These are phyloP conservation scores for Diploptera punctata DNA, from an alignment of 2,888 invertebrate species.

Conservation along the genomic window DNA sequence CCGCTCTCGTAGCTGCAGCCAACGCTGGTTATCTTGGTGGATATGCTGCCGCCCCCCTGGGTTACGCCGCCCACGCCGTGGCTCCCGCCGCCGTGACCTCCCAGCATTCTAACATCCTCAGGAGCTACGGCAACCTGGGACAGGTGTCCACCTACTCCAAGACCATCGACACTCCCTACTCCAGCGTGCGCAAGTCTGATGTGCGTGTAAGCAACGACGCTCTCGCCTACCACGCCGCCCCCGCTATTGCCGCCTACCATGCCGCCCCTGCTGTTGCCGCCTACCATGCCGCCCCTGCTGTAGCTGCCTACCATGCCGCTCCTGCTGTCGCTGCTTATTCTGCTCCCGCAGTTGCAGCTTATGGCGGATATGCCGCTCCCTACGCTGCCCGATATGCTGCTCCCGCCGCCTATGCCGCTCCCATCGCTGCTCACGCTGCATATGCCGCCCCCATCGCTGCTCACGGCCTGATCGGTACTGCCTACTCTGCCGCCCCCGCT, in stretches of 20 bases:
- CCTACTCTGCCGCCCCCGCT: conserved; percentile 48
- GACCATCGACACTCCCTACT: conserved; percentile 74
- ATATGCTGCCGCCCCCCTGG: conserved; percentile 37
- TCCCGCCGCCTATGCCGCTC: conserved; percentile 36
- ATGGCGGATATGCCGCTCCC: conserved; percentile 58
- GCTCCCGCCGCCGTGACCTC: conserved; percentile 58
- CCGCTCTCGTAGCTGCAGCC: conserved; percentile 48
- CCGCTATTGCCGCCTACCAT: conserved; percentile 44
- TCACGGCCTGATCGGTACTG: conserved; percentile 45
- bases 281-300: conserved; percentile 6
- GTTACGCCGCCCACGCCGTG: conserved; percentile 52
- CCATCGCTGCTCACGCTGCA: conserved; percentile 33
- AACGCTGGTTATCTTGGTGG: conserved; percentile 13
- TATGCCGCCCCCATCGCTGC: conserved; percentile 30
- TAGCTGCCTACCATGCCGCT: conserved; percentile 45
- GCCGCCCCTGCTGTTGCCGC: conserved; percentile 47
- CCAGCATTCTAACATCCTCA: conserved; percentile 60
- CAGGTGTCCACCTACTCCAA: conserved; percentile 71
- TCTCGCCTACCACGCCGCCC: conserved; percentile 50
- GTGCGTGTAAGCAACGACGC: conserved; percentile 64
- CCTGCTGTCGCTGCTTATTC: conserved; percentile 38
- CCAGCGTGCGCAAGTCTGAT: conserved; percentile 72
- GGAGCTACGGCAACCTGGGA: conserved; percentile 71
- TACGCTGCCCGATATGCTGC: conserved; percentile 35
- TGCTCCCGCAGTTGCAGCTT: conserved; percentile 58